Evolutionary conservation across 92 coral and sea anemone species (phyloP).

Genomic region (Bergia puertoricense): DNA sequence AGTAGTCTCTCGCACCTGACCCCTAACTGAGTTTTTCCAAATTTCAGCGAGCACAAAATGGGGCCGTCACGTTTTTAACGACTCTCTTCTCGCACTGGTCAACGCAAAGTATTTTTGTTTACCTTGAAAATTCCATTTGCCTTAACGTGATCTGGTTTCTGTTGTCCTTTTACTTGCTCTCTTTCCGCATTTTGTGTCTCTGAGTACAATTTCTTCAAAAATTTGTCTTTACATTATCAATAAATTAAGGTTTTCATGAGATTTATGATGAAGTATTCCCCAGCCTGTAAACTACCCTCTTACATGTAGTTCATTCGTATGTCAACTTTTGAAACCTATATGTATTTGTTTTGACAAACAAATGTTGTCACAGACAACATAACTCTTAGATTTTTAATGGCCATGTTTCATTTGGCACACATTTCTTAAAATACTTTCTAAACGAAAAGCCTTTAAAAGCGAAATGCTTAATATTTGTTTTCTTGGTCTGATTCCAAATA

Average conservation of each 20-base stretch:
- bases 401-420: neutral
- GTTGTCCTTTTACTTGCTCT: neutral
- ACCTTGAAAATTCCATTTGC: neutral
- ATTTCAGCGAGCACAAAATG: neutral
- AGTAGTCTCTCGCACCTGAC: neutral
- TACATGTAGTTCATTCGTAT: neutral
- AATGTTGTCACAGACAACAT: neutral
- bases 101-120: neutral
- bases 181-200: neutral
- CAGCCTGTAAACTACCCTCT: neutral
- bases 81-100: neutral
- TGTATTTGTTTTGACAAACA: neutral
- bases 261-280: too few species aligned
- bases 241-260: neutral
- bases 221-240: neutral
- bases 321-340: neutral
- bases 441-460: too few species aligned
- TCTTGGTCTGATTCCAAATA: too few species aligned
- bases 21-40: constrained; percentile 24
- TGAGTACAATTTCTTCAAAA: neutral
- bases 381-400: neutral
- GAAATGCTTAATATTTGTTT: too few species aligned
- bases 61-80: constrained; percentile 3
- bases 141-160: neutral
- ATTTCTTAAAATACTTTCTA: neutral